phyloP scores from a whole-genome alignment of 1,140 invertebrate genomes.

The Cotesia typhae region DNA sequence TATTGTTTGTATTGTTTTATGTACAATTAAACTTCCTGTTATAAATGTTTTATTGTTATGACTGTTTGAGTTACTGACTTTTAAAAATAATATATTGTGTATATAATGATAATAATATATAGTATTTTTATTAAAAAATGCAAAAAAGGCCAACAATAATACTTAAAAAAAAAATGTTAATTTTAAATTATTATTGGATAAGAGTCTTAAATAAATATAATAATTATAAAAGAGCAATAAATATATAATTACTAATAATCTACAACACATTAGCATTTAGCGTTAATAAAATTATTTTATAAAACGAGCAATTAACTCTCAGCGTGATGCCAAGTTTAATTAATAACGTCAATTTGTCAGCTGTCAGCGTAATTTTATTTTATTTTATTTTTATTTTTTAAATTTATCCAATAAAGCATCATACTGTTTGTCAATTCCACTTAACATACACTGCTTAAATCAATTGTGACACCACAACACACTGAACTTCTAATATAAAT shows the following conservation, averaged over 20 bases:
- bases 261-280: conserved; percentile 49
- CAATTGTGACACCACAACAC: too few species aligned
- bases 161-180: background rate
- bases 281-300: conserved; percentile 39
- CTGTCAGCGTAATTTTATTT: background rate
- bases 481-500: too few species aligned
- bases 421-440: conserved; percentile 22
- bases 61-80: too few species aligned
- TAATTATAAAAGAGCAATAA: conserved; percentile 26
- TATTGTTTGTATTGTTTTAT: too few species aligned
- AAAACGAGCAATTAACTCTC: conserved; percentile 39
- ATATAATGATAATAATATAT: background rate
- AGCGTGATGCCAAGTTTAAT: conserved; percentile 42
- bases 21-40: too few species aligned
- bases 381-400: background rate
- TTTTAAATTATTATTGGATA: background rate
- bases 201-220: background rate
- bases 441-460: conserved; percentile 3
- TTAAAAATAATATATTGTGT: background rate
- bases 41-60: too few species aligned
- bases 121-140: background rate
- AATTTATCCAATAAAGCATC: conserved; percentile 19
- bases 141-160: background rate
- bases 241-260: conserved; percentile 40
- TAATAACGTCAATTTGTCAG: background rate